phyloP scores from a whole-genome alignment of 2,888 invertebrate genomes.

The Phasia obesa region DNA sequence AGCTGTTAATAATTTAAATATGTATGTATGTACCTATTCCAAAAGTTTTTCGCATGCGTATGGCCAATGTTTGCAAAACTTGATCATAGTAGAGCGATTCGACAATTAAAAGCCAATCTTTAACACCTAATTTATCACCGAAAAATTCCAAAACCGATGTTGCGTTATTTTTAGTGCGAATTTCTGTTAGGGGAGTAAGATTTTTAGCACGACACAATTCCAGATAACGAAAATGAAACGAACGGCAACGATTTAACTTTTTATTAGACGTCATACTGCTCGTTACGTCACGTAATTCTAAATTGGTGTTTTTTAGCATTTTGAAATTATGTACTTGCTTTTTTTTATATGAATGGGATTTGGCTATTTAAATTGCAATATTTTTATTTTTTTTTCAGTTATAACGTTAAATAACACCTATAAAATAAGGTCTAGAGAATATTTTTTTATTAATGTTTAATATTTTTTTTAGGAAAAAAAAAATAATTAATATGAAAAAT shows the following conservation, averaged over 20 bases:
- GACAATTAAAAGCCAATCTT: conserved; percentile 89
- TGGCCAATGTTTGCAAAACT: conserved; percentile 87
- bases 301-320: conserved; percentile 69
- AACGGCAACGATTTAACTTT: conserved; percentile 79
- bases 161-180: conserved; percentile 80
- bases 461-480: conserved; percentile 47
- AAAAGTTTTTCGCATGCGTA: conserved; percentile 85
- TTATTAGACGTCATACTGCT: conserved; percentile 71
- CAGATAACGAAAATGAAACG: conserved; percentile 81
- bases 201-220: conserved; percentile 81
- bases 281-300: conserved; percentile 71
- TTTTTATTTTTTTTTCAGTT: conserved; percentile 13
- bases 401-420: not conserved
- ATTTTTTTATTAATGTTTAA: conserved; percentile 18
- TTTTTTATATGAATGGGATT: conserved; percentile 22
- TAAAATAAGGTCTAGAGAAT: not conserved
- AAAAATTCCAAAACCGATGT: conserved; percentile 86
- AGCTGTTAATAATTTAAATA: not conserved
- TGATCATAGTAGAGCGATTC: conserved; percentile 88
- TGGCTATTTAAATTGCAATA: conserved; percentile 12
- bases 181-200: conserved; percentile 77
- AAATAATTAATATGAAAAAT: conserved; percentile 21
- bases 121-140: conserved; percentile 89
- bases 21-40: conserved; percentile 74
- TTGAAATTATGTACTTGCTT: conserved; percentile 7